These are phyloP conservation scores for Zygaena filipendulae DNA, from an alignment of 2,888 invertebrate species.

Conservation along the genomic window DNA sequence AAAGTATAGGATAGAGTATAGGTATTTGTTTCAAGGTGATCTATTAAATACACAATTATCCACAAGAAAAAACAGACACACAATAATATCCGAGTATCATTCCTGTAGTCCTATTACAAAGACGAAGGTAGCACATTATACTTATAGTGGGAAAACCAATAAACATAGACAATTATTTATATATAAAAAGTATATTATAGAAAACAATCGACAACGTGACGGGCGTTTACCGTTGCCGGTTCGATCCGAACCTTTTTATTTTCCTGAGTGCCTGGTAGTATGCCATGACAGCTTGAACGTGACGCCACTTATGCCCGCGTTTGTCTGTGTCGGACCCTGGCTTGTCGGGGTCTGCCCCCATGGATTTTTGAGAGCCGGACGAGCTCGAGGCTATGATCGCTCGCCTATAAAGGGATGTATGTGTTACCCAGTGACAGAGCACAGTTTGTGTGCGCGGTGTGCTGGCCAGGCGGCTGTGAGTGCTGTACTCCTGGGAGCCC, in stretches of 20 bases:
- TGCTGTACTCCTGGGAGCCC: conserved; percentile 24
- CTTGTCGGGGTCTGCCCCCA: conserved; percentile 45
- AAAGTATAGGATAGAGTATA: conserved; percentile 47
- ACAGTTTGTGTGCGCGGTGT: conserved; percentile 35
- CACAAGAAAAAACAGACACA: conserved; percentile 60
- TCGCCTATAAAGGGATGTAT: conserved; percentile 60
- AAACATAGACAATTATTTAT: conserved; percentile 54
- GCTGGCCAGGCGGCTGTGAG: conserved; percentile 25
- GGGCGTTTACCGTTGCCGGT: no score
- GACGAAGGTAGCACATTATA: conserved; percentile 54
- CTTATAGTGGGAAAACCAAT: conserved; percentile 45
- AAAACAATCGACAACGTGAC: conserved; percentile 47
- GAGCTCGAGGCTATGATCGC: conserved; percentile 62
- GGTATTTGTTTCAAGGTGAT: conserved; percentile 38
- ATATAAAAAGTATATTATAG: conserved; percentile 21
- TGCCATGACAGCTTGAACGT: conserved; percentile 88
- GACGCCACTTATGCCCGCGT: conserved; percentile 83
- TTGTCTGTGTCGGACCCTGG: conserved; percentile 52
- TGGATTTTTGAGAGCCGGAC: conserved; percentile 56
- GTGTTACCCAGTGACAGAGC: conserved; percentile 44
- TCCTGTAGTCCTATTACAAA: conserved; percentile 60
- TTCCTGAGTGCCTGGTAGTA: conserved; percentile 90
- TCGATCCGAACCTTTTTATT: conserved; percentile 84
- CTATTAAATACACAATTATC: conserved; percentile 53
- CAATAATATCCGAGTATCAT: conserved; percentile 56